These are phyloP conservation scores for Ceratina japonica DNA, from an alignment of 1,140 invertebrate genomes.

Conservation along the genomic window DNA sequence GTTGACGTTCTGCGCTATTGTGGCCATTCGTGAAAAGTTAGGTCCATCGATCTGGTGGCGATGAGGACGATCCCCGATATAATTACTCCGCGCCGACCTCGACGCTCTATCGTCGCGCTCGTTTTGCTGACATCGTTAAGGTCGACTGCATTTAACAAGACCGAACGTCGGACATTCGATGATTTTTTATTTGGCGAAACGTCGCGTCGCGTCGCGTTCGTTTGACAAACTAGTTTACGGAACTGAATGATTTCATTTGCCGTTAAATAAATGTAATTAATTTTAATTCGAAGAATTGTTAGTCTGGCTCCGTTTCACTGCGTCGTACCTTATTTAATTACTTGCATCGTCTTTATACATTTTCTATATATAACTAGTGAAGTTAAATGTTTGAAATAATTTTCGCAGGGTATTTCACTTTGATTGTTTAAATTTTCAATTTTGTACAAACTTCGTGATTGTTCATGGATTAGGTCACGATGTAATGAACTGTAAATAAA, in stretches of 20 bases:
- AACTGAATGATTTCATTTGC: not conserved
- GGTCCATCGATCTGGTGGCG: constrained; percentile 49
- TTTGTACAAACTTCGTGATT: not conserved
- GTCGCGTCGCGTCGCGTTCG: not conserved
- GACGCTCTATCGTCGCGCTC: constrained; percentile 2
- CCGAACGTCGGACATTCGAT: not conserved
- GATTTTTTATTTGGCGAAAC: constrained; percentile 33
- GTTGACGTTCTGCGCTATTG: constrained; percentile 3
- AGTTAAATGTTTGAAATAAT: too few relatives aligned
- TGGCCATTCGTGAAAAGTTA: constrained; percentile 32
- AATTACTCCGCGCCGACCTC: constrained; percentile 52
- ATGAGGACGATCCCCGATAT: constrained; percentile 39
- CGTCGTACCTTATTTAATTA: too few relatives aligned
- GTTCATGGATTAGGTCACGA: not conserved
- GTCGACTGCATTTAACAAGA: constrained; percentile 24
- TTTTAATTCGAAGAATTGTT: not conserved
- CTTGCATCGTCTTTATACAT: too few relatives aligned
- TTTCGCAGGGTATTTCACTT: too few relatives aligned
- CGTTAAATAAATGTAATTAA: not conserved
- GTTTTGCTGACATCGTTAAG: constrained; percentile 32
- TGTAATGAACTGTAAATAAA: not conserved
- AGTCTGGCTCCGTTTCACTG: too few relatives aligned
- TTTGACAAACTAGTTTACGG: not conserved
- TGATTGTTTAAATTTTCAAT: not conserved
- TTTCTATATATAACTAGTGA: too few relatives aligned